Evolutionary conservation across 2,888 invertebrate genomes (phyloP).

Genomic region (Sturmia bella): DNA sequence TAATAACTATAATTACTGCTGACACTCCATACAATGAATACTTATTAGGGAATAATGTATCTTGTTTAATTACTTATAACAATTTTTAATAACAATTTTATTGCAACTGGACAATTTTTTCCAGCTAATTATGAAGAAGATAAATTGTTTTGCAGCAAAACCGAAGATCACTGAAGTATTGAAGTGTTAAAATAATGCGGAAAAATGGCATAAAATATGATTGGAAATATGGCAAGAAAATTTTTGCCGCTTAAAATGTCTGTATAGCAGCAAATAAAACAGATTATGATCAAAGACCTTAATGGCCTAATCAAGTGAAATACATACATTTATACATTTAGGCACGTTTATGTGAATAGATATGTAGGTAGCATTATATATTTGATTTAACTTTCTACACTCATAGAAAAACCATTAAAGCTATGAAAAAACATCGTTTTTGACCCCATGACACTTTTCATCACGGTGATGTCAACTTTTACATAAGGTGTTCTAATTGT

Average conservation of each 20-base stretch:
- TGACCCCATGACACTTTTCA: too few relatives aligned
- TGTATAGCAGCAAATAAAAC: background rate
- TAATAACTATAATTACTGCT: constrained; percentile 39
- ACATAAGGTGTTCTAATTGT: too few relatives aligned
- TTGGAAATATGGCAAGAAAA: constrained; percentile 31
- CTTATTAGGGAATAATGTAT: constrained; percentile 29
- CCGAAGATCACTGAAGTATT: background rate
- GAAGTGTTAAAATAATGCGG: constrained; percentile 18
- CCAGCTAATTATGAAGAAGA: background rate
- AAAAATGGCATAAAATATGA: constrained; percentile 48
- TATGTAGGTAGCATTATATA: too few relatives aligned
- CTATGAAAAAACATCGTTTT: too few relatives aligned
- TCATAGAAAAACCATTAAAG: too few relatives aligned
- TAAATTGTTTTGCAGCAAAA: background rate
- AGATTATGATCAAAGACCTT: background rate
- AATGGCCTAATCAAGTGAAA: constrained; percentile 3
- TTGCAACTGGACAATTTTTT: constrained; percentile 8
- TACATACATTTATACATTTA: too few relatives aligned
- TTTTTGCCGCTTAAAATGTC: constrained; percentile 32
- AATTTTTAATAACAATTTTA: constrained; percentile 40
- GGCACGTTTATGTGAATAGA: too few relatives aligned
- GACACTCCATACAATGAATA: constrained; percentile 48
- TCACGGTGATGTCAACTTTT: too few relatives aligned
- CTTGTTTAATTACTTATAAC: constrained; percentile 26
- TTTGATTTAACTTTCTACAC: too few relatives aligned